Base-by-base conservation (phyloP, 2,888 invertebrate genomes). In the Drosophila macrospina region DNA sequence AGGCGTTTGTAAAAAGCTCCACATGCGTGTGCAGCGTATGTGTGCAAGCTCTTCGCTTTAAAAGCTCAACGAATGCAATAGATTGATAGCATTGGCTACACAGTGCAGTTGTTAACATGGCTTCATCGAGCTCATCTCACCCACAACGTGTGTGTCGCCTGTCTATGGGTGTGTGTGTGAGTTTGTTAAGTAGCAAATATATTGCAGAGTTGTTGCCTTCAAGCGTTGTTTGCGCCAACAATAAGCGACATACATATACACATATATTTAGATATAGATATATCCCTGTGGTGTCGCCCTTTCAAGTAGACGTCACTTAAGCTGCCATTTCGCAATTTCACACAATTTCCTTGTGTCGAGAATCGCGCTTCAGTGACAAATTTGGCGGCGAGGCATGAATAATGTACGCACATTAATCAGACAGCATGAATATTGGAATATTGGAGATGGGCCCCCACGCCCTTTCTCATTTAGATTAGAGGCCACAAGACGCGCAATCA, bases 391-490 rank as follows among this genome's bases (percentile, higher is more conserved):
- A 52, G 52, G 36, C 70, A 69, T 75, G 63, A 74, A 57, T 65
- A 75, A 74, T 75, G 64, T 28, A 16, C 20, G 13, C 54, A 62
- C 50, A 75, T 75, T 74, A 70, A 74, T 74, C 76, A 74, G 44
- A 52, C 54, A 41, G 32, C 42, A 8, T 8, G 30, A 13, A 8
- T 34, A 10, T 26, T 10, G 36, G 13, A 1, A 8, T 1, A 7
- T 15, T 6, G 20, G 6, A 13, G n/a, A 24, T 36, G 16, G 10
- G 20, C 10, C 16, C 30, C n/a, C n/a, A n/a, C n/a, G n/a, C n/a
- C n/a, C n/a, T n/a, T n/a, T n/a, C n/a, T n/a, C 42, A 41, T n/a
- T 34, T 39, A 50, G 56, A 70, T 75, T 61, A 70, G 44, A 57
- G 56, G 70, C 48, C 60, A 74, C 60, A 60, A 20, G 50, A 37